These are phyloP conservation scores for Tenebrosternarchus preto DNA, from an alignment of 2,113 vertebrate genomes.

Conservation along the genomic window DNA sequence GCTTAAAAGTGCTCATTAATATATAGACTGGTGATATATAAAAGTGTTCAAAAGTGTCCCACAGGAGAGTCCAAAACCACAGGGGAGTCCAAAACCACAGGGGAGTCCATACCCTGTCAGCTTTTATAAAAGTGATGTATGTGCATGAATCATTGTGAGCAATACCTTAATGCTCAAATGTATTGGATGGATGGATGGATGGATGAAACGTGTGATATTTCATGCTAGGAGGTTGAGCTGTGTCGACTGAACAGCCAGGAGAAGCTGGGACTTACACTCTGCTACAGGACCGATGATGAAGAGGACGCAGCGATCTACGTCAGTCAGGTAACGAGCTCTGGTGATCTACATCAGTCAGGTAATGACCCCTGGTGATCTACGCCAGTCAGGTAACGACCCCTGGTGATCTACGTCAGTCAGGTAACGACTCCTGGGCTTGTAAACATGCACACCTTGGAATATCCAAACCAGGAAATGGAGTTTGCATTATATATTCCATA, in stretches of 20 bases:
- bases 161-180: background rate
- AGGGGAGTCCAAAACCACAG: no score
- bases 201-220: background rate
- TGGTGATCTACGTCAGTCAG: no score
- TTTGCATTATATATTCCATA: background rate
- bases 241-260: slow-evolving; percentile 90
- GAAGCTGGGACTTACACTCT: slow-evolving; percentile 94
- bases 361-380: background rate
- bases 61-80: no score
- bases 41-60: no score
- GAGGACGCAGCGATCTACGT: slow-evolving; percentile 93
- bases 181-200: background rate
- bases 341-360: no score
- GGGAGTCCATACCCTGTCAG: no score
- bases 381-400: slow-evolving; percentile 65
- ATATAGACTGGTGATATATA: background rate
- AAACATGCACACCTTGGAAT: background rate
- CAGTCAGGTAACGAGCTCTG: slow-evolving; percentile 63
- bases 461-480: background rate
- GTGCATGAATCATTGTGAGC: no score
- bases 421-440: background rate
- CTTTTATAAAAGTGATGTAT: no score
- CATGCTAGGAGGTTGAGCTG: slow-evolving; percentile 87
- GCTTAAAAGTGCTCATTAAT: background rate
- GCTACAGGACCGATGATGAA: slow-evolving; percentile 95